These are phyloP conservation scores for Xestia ashworthii DNA, from an alignment of 2,888 invertebrate species.

Conservation along the genomic window DNA sequence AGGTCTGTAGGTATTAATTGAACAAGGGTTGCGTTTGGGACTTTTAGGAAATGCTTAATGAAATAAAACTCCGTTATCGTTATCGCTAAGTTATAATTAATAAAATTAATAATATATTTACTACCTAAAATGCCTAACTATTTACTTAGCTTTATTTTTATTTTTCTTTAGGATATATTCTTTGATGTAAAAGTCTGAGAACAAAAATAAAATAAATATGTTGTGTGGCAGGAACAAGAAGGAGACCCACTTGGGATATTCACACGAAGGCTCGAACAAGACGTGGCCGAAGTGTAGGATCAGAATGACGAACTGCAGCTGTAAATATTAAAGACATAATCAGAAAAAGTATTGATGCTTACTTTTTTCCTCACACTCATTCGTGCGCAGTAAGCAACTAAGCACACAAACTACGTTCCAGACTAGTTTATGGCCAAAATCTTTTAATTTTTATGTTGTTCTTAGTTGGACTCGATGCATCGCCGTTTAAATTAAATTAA, in stretches of 20 bases:
- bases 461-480: neutral
- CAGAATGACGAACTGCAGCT: slow-evolving; percentile 92
- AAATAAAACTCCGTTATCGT: slow-evolving; percentile 31
- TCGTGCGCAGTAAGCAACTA: neutral
- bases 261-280: slow-evolving; percentile 90
- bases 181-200: slow-evolving; percentile 93
- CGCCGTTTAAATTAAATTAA: neutral
- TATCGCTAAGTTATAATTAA: slow-evolving; percentile 39
- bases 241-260: slow-evolving; percentile 91
- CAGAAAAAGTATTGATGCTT: neutral
- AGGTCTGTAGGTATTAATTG: neutral
- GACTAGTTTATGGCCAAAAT: neutral
- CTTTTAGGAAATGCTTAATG: neutral
- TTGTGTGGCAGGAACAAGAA: slow-evolving; percentile 92
- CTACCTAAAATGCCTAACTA: slow-evolving; percentile 59
- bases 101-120: slow-evolving; percentile 41
- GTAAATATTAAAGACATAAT: slow-evolving; percentile 59
- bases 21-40: neutral
- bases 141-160: slow-evolving; percentile 74
- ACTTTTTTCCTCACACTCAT: no score
- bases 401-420: neutral
- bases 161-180: slow-evolving; percentile 90
- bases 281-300: slow-evolving; percentile 91
- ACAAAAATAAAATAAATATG: slow-evolving; percentile 92
- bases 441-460: neutral